Evolutionary conservation across 2,797 vertebrate genomes (phyloP).

Genomic region (Iguana delicatissima): DNA sequence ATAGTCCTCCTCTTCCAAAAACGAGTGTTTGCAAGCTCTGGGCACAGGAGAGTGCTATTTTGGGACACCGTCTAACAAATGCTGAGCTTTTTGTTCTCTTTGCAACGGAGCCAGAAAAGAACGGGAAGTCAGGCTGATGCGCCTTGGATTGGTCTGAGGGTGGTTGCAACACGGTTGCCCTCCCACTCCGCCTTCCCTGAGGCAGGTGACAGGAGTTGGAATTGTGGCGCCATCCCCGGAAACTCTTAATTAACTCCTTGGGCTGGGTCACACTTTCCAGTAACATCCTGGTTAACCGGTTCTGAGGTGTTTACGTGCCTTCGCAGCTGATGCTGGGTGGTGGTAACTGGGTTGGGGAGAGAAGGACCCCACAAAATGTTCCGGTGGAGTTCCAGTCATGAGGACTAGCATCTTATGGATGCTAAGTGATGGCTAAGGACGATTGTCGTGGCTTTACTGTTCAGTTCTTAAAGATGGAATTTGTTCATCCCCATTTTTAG

Average conservation of each 20-base stretch:
- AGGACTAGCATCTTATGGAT: background rate
- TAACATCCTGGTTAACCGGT: conserved; percentile 57
- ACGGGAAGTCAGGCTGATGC: background rate
- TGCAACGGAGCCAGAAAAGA: conserved; percentile 28
- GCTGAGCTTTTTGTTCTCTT: background rate
- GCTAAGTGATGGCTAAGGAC: background rate
- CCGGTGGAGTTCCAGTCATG: background rate
- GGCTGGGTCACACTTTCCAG: conserved; percentile 42
- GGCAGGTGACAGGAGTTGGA: conserved; percentile 31
- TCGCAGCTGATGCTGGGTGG: conserved; percentile 5
- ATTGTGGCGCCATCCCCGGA: conserved; percentile 64
- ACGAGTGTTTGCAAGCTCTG: no score
- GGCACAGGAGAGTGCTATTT: no score
- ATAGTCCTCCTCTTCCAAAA: no score
- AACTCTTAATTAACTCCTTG: conserved; percentile 69
- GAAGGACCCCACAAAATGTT: background rate
- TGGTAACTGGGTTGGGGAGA: background rate
- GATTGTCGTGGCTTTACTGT: background rate
- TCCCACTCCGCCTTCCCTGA: background rate
- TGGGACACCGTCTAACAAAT: no score
- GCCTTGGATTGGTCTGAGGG: background rate
- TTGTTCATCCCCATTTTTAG: no score
- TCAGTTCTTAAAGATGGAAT: background rate
- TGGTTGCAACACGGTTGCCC: background rate
- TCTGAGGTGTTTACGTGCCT: conserved; percentile 52